Evolutionary conservation across 2,888 invertebrate species (phyloP).

Genomic region (Spatulosminthurus flaviceps): DNA sequence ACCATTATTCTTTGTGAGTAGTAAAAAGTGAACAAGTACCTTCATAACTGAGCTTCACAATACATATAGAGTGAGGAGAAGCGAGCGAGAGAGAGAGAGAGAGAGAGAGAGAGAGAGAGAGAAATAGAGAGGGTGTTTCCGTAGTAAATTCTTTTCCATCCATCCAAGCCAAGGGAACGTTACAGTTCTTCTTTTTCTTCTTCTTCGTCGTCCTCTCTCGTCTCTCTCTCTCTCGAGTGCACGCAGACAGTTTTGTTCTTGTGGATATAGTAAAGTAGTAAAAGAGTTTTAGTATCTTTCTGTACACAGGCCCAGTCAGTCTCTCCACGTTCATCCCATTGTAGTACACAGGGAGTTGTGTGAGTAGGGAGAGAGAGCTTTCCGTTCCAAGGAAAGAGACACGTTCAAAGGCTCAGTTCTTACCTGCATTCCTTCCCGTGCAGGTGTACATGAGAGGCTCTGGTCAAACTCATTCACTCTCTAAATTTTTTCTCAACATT

Average conservation of each 20-base stretch:
- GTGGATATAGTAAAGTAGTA: conserved; percentile 4
- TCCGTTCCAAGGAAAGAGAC: conserved; percentile 30
- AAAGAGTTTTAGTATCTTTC: not conserved
- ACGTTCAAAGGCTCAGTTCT: conserved; percentile 44
- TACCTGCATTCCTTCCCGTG: conserved; percentile 46
- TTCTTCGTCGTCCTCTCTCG: not conserved
- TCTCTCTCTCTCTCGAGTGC: not conserved
- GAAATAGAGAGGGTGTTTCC: conserved; percentile 37
- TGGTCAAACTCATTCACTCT: conserved; percentile 32
- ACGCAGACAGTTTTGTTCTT: conserved; percentile 10
- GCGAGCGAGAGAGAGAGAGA: conserved; percentile 23
- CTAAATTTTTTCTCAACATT: too few relatives aligned
- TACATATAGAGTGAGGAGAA: too few relatives aligned
- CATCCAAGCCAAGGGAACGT: not conserved
- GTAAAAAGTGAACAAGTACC: not conserved
- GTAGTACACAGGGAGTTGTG: not conserved
- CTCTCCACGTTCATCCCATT: not conserved
- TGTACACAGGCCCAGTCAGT: not conserved
- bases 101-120: conserved; percentile 27
- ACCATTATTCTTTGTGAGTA: conserved; percentile 28
- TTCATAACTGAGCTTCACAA: not conserved
- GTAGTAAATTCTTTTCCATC: conserved; percentile 42
- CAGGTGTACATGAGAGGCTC: conserved; percentile 44
- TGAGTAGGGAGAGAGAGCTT: not conserved
- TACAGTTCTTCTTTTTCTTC: not conserved